Evolutionary conservation across 2,113 vertebrate genomes (phyloP), one percentile per base, ranked within the genome.

Genomic region (Dipodomys stephensi): DNA sequence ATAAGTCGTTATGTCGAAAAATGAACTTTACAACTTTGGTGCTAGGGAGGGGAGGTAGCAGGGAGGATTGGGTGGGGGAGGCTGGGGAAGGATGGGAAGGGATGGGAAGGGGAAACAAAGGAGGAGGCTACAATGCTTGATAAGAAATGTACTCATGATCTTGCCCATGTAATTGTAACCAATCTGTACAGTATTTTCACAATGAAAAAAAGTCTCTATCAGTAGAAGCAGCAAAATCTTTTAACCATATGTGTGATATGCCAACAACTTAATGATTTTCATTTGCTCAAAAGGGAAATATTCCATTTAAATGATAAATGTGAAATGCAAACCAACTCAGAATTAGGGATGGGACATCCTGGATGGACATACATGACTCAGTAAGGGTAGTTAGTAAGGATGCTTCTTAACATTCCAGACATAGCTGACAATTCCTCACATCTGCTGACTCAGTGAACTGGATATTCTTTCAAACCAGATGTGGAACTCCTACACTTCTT

Each of bases 251-350:
- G 77, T 71, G 60, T 82, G 86, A 88, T 20, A 71, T 53, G 94
- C 73, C 87, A 64, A 88, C 62, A 27, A 32, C 74, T n/a, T 88
- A 49, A 15, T 90, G 16, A 74, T 57, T 81, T 5, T 79, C 91
- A 85, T 71, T 46, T 77, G 35, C 60, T 44, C 57, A 86, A 96
- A 96, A 72, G 30, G 69, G 35, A 15, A 94, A 92, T 76, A 67
- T 32, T 23, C 5, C n/a, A 94, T 19, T 87, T 83, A 64, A 86
- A 89, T 32, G 80, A 68, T 30, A 57, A 73, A 81, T 44, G 22
- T 94, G 62, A 67, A 67, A 2, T 60, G 15, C n/a, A 49, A 80
- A 79, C 8, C 35, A 69, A 19, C 20, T 22, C 13, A 39, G 28
- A 49, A 65, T 87, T 53, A 3, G 44, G 39, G 30, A 71, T 65